Base-by-base conservation (phyloP, 2,113 vertebrate genomes). In the Gobio gobio region DNA sequence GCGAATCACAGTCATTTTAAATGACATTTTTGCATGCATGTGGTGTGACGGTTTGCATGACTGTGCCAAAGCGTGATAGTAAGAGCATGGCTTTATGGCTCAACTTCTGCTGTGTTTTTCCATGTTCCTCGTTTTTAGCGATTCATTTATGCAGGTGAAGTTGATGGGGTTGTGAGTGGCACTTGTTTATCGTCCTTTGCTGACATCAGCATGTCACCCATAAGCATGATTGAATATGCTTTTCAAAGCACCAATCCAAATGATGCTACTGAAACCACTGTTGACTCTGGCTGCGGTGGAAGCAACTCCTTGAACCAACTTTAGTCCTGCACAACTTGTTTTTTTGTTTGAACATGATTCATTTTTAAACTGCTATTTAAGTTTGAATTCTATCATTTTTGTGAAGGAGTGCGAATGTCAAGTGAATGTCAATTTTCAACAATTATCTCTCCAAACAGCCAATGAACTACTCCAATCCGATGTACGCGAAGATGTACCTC, bases 401-500 rank as follows among this genome's bases (percentile, higher is more conserved):
- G 8, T 10, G 40, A 40, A 3, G 7, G 20, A 66, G 5, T 64
- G 3, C 5, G 6, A 49, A 47, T 3, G 59, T 63, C 59, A 61
- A 24, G 10, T 26, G 40, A 47, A 43, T 8, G n/a, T 45, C 58
- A 83, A 59, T 66, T 80, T 45, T 49, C 43, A 9, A 8, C 75
- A 6, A 83, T 86, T 47, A 86, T 22, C 82, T 91, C 75, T 86
- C 43, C 70, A 13, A 91, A 64, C 93, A 99, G 98, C 95, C 97
- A 87, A 96, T 97, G 91, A 99, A 99, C 94, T 99, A 99, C 90
- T 95, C 97, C 90, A 99, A 99, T 93, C 98, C 98, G n/a, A 96
- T 99, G 90, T 99, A 99, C 92, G 96, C 97, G 93, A 99, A 99
- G 93, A 96, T 98, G 89, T 99, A 98, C 88, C 95, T 98, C 90